Percentiles rank a stretch among this genome's conserved stretches.
These are phyloP conservation scores for Siniperca chuatsi DNA, from an alignment of 2,113 vertebrate genomes.

Conservation along the genomic window DNA sequence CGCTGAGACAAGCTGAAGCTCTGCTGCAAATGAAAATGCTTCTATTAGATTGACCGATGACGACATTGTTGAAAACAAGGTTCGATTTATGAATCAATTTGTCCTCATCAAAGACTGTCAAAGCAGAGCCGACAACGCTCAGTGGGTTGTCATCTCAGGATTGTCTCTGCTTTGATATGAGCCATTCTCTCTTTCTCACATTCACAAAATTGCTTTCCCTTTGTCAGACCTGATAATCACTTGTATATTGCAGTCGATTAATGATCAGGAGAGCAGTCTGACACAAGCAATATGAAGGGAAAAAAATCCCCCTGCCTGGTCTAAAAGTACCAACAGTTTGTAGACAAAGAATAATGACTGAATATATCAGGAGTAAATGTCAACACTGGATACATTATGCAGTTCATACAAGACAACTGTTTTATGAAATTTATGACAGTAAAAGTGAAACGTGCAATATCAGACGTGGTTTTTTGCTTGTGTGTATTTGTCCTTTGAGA, in stretches of 20 bases:
- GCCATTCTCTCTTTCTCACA: slow-evolving; percentile 42
- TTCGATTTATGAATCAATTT: slow-evolving; percentile 67
- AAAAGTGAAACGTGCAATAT: slow-evolving; percentile 3
- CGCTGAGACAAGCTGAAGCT: slow-evolving; percentile 20
- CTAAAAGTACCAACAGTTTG: slow-evolving; percentile 2
- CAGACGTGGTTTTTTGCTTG: not conserved
- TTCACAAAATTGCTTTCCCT: slow-evolving; percentile 47
- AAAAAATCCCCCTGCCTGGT: not conserved
- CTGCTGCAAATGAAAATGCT: slow-evolving; percentile 49
- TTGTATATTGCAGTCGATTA: slow-evolving; percentile 27
- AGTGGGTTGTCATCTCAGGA: slow-evolving; percentile 46
- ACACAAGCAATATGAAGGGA: not conserved
- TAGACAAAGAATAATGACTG: slow-evolving; percentile 28
- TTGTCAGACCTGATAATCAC: slow-evolving; percentile 63
- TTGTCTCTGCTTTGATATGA: slow-evolving; percentile 40
- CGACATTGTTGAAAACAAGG: slow-evolving; percentile 49
- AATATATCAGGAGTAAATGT: slow-evolving; percentile 21
- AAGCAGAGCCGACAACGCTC: slow-evolving; percentile 37
- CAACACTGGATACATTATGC: slow-evolving; percentile 14
- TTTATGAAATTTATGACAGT: slow-evolving; percentile 13
- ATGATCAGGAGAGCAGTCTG: slow-evolving; percentile 38
- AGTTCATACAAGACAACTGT: slow-evolving; percentile 2
- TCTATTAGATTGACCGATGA: slow-evolving; percentile 47
- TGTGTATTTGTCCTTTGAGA: slow-evolving; percentile 38
- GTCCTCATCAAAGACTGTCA: slow-evolving; percentile 61